phyloP scores from a whole-genome alignment of 2,797 vertebrate genomes.

The Cheirogaleus major region DNA sequence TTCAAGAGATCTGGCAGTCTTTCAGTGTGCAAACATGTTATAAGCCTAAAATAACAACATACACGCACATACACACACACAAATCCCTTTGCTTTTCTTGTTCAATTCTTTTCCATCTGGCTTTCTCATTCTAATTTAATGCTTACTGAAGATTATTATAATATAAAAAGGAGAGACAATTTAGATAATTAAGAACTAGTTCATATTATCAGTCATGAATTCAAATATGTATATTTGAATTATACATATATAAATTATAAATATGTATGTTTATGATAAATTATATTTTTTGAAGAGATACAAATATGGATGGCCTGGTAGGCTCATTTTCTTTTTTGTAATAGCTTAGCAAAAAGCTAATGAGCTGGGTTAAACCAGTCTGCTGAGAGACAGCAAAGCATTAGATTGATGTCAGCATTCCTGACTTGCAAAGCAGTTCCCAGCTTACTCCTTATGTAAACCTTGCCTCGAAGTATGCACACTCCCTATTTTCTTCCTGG shows the following conservation, averaged over 20 bases:
- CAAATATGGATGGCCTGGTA: neutral
- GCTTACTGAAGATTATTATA: neutral
- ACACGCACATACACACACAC: neutral
- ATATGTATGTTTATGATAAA: neutral
- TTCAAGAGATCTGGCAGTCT: neutral
- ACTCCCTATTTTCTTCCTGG: neutral
- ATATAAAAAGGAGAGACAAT: neutral
- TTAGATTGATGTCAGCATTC: neutral
- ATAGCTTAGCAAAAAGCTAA: neutral
- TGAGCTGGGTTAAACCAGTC: neutral
- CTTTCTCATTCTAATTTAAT: neutral
- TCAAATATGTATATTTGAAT: neutral
- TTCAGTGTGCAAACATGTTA: neutral
- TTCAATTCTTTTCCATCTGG: neutral
- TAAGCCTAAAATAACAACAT: neutral
- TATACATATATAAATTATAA: neutral
- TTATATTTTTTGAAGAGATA: neutral
- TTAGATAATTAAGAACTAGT: constrained; percentile 26
- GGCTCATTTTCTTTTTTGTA: neutral
- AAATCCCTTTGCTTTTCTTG: neutral
- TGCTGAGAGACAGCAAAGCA: neutral
- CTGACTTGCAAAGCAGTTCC: neutral
- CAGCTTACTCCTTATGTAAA: neutral
- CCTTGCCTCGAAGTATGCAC: neutral
- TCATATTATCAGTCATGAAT: neutral